A percentile compares a stretch with the other conserved stretches of the same genome.
phyloP scores from a whole-genome alignment of 2,888 invertebrate genomes.

The Polydrusus pterygomalis region DNA sequence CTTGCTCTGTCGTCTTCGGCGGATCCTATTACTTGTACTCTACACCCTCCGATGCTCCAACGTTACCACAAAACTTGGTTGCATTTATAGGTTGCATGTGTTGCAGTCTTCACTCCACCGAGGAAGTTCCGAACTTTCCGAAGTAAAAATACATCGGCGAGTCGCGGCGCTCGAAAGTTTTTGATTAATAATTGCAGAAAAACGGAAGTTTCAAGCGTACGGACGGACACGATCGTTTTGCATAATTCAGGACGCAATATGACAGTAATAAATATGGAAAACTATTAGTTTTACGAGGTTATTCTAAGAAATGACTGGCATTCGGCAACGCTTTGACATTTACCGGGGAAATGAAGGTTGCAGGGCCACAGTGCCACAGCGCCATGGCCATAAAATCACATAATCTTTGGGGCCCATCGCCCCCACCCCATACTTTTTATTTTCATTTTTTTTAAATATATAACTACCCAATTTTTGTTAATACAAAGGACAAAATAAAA shows the following conservation, averaged over 20 bases:
- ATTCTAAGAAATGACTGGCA: too few species aligned
- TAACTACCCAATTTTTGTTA: too few species aligned
- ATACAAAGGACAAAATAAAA: too few species aligned
- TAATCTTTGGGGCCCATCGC: too few species aligned
- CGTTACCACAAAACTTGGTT: conserved; percentile 13
- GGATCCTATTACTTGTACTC: too few species aligned
- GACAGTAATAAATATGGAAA: conserved; percentile 23
- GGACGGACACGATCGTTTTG: conserved; percentile 41
- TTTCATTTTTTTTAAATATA: too few species aligned
- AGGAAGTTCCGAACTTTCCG: conserved; percentile 21
- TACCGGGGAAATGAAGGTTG: too few species aligned
- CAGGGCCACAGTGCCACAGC: too few species aligned
- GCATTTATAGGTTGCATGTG: conserved; percentile 37
- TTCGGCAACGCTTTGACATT: too few species aligned
- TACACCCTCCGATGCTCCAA: conserved; percentile 9
- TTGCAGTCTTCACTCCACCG: conserved; percentile 23
- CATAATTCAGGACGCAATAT: conserved; percentile 42
- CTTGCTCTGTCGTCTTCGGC: too few species aligned
- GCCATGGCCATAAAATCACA: too few species aligned
- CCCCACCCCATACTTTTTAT: too few species aligned
- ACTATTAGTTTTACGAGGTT: background rate
- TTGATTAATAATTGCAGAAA: conserved; percentile 53
- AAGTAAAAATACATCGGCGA: conserved; percentile 44
- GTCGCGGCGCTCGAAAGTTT: conserved; percentile 41
- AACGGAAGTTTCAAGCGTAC: conserved; percentile 36